Conservation (phyloP, 2,113 vertebrate species). For the Silurus asotus region DNA sequence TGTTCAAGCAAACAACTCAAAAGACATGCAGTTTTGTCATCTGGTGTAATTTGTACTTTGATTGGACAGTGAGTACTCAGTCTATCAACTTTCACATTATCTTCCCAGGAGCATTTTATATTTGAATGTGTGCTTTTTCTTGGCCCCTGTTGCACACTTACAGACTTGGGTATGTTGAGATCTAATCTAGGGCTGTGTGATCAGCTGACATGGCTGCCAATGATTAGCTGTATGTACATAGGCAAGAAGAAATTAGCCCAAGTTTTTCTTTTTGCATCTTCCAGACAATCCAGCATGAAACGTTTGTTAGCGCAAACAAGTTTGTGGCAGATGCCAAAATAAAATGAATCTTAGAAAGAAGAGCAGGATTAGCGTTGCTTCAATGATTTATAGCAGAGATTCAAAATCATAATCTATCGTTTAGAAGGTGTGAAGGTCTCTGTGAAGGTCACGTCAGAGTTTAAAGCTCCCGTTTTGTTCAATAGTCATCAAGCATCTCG, state of each 20-base stretch:
- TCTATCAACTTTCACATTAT: too few species aligned
- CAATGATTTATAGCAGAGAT: not conserved
- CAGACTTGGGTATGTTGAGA: not conserved
- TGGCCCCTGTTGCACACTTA: too few species aligned
- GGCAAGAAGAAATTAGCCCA: not conserved
- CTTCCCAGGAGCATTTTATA: too few species aligned
- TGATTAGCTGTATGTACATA: not conserved
- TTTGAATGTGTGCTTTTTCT: too few species aligned
- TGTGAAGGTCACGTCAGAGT: not conserved
- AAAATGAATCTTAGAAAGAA: not conserved
- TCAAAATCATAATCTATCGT: not conserved
- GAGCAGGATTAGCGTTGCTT: not conserved
- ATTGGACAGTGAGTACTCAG: too few species aligned
- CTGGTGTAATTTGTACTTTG: not conserved
- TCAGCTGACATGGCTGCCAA: not conserved
- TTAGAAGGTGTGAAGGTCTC: not conserved
- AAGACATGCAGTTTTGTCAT: not conserved
- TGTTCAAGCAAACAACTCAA: not conserved
- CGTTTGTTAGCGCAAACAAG: not conserved
- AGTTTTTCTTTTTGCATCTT: not conserved
- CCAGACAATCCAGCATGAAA: not conserved
- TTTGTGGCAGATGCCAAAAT: not conserved
- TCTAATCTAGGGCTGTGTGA: not conserved
- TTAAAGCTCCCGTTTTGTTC: not conserved
- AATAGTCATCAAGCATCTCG: constrained; percentile 27